Conservation (phyloP, 2,113 vertebrate genomes). For the Dasypus novemcinctus region DNA sequence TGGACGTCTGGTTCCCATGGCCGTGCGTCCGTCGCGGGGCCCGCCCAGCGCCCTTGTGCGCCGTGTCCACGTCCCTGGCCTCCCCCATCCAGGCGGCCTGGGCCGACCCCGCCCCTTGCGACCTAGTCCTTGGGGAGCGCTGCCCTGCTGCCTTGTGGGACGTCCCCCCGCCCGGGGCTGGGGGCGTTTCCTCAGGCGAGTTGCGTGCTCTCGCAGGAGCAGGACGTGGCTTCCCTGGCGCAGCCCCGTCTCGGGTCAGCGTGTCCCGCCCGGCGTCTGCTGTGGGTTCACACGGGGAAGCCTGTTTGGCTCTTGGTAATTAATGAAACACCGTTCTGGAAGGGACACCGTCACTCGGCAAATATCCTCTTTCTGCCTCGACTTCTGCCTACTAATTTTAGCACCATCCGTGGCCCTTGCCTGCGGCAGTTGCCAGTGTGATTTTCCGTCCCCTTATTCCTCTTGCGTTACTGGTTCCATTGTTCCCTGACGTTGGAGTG, state of each 20-base stretch:
- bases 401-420: not conserved
- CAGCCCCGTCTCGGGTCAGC: no score
- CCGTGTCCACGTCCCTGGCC: no score
- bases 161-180: not conserved
- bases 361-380: not conserved
- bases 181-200: not conserved
- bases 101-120: no score
- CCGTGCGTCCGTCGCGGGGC: no score
- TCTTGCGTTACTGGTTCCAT: rapidly evolving
- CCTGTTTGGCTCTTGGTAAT: not conserved
- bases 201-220: rapidly evolving
- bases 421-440: not conserved
- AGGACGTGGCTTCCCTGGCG: no score
- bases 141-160: not conserved
- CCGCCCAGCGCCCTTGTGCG: no score
- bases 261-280: rapidly evolving
- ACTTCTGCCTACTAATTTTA: not conserved
- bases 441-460: not conserved
- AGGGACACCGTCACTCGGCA: no score
- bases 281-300: not conserved
- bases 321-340: no score
- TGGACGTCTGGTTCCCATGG: no score
- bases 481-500: not conserved
- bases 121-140: no score
- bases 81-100: no score